Evolutionary conservation across 2,888 invertebrate species (phyloP).

Genomic region (Acronicta leporina): DNA sequence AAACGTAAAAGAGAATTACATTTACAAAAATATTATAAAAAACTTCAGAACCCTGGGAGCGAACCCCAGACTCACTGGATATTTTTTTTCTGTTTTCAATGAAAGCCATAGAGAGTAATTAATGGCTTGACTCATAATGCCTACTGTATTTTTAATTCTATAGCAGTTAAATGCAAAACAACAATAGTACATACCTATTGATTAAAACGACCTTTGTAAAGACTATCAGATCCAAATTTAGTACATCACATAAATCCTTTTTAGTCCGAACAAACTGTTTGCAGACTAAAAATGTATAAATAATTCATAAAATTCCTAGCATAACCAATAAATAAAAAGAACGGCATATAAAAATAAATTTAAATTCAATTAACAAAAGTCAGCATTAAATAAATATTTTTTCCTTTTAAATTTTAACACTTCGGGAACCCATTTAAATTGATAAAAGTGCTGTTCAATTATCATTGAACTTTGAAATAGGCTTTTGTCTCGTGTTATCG

Average conservation of each 20-base stretch:
- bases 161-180: slow-evolving; percentile 19
- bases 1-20: too few species aligned
- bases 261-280: slow-evolving; percentile 20
- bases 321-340: slow-evolving; percentile 35
- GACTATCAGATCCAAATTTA: slow-evolving; percentile 17
- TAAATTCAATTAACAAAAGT: slow-evolving; percentile 35
- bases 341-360: slow-evolving; percentile 37
- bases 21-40: too few species aligned
- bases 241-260: slow-evolving; percentile 36
- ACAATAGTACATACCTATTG: slow-evolving; percentile 14
- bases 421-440: slow-evolving; percentile 39
- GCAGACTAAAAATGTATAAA: slow-evolving; percentile 19
- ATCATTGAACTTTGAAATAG: slow-evolving; percentile 46
- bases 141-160: slow-evolving; percentile 17
- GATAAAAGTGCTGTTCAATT: slow-evolving; percentile 44
- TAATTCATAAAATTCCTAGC: slow-evolving; percentile 43
- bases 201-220: slow-evolving; percentile 20
- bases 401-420: slow-evolving; percentile 42
- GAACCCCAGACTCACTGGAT: slow-evolving; percentile 1
- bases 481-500: slow-evolving; percentile 32
- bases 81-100: slow-evolving; percentile 10
- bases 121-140: slow-evolving; percentile 24
- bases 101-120: slow-evolving; percentile 38
- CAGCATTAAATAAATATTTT: slow-evolving; percentile 15
- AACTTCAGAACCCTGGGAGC: not conserved